Evolutionary conservation across 2,797 vertebrate genomes (phyloP), one percentile per base, ranked within the genome.

Genomic region (Typhlichthys eigenmanni): DNA sequence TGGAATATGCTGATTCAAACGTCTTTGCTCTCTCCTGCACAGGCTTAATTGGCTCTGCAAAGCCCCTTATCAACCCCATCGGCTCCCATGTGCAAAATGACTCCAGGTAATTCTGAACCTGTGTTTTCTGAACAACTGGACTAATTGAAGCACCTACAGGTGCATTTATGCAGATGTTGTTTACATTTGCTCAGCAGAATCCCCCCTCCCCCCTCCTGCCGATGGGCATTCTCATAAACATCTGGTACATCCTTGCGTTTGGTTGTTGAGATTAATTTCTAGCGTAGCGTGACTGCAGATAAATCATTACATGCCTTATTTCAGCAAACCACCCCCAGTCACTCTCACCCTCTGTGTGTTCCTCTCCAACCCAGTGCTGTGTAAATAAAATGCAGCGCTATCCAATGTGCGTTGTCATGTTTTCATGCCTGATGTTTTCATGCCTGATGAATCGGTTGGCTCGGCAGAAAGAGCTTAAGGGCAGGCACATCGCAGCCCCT

Each of bases 1-100:
- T 54, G 68, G 55, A 78, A 65, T 73, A 59, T 78, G 73, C 77
- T 76, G 77, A 82, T 74, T 77, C 66, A 78, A 48, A 77, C 60
- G 19, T 71, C 38, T 64, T 47, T 74, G 50, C 52, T 52, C 58
- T 58, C 12, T 38, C 60, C 52, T 55, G 62, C 56, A 58, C 60
- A 16, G 3, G 13, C 38, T 62, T 81, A 74, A 81, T 79, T 76
- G 71, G 58, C 62, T 72, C 57, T 59, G 65, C 59, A 65, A 78
- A 76, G 65, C 63, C 59, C 67, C 74, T 72, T 61, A 75, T 79
- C 56, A 78, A 60, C 19, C 24, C 58, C 13, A 13, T 16, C 2
- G 24, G 24, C 2, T 63, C 66, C 53, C 68, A 60, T 64, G 13
- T 47, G 17, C 46, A 1, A 13, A 57, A 65, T 76, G 13, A 19